Percentiles rank a stretch among this genome's conserved stretches.
Evolutionary conservation across 2,888 invertebrate species (phyloP).

Genomic region (Meghimatium bilineatum): DNA sequence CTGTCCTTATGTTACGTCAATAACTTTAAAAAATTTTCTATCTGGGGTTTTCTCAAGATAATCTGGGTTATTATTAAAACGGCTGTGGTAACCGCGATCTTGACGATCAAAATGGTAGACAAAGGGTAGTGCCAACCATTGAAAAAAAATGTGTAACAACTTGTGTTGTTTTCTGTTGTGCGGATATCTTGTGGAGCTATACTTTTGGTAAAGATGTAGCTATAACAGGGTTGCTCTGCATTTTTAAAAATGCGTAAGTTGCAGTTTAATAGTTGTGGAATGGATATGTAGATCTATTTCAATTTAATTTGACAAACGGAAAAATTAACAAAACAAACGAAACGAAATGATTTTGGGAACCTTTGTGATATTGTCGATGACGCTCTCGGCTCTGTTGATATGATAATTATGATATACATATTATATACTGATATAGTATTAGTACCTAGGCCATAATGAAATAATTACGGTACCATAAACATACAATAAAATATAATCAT

Average conservation of each 20-base stretch:
- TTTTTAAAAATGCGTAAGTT: neutral
- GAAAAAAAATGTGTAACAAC: neutral
- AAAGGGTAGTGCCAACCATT: neutral
- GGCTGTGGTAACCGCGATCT: no score
- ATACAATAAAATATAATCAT: no score
- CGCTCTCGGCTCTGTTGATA: no score
- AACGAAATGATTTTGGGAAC: neutral
- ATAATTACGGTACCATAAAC: no score
- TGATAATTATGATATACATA: no score
- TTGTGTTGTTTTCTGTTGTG: neutral
- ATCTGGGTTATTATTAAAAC: no score
- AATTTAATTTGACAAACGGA: neutral
- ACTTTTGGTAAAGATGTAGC: neutral
- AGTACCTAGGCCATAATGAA: no score
- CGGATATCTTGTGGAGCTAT: neutral
- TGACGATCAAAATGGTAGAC: constrained; percentile 15
- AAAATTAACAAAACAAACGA: neutral
- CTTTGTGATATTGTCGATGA: no score
- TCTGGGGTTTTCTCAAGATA: no score
- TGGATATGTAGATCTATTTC: neutral
- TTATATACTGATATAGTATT: no score
- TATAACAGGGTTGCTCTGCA: neutral
- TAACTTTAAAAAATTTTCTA: no score
- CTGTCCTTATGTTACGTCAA: no score
- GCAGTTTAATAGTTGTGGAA: neutral